Base-by-base conservation (phyloP, 2,113 vertebrate species). In the Zosterops japonicus region DNA sequence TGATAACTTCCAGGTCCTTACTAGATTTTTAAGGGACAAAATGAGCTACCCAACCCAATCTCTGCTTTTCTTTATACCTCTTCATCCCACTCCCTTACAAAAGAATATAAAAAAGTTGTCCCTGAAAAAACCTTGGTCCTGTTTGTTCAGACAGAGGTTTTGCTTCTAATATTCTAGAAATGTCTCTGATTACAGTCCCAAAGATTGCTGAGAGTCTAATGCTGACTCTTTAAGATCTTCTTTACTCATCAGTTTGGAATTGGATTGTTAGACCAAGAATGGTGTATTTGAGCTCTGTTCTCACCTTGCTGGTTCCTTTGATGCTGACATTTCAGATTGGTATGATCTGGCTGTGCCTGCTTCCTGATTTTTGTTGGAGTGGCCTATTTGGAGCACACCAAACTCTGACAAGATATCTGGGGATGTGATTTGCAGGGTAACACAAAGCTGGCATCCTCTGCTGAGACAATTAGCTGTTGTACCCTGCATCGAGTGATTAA, bases 361-460 rank as follows among this genome's bases (percentile, higher is more conserved):
- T 60, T 56, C 67, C 24, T 41, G 9, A 35, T 47, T 8, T 78
- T 49, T 63, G 8, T 39, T 64, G 49, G 16, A 60, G 16, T 47
- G 14, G 70, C 22, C 16, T 90, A 4, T 68, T 90, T 80, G 75
- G 53, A 79, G 44, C 2, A 2, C 27, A 56, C 29, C 29, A 65
- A 64, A 53, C 24, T 36, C 16, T 59, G 70, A 85, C 52, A 83
- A 90, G 12, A 35, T 52, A 56, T 56, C 63, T 86, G 36, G 12
- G 88, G 63, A 75, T 22, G 21, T 39, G 22, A 47, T 88, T 80
- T 83, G 42, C 14, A 52, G 80, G 49, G 29, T 56, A 85, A 64
- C 33, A 20, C 0, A 0, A 42, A 92, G 67, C 27, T 85, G 57
- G n/a, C 31, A n/a, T 28, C n/a, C 24, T 80, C 31, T 80, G n/a